Conservation (phyloP, 2,797 vertebrate species). For the Urophycis tenuis region DNA sequence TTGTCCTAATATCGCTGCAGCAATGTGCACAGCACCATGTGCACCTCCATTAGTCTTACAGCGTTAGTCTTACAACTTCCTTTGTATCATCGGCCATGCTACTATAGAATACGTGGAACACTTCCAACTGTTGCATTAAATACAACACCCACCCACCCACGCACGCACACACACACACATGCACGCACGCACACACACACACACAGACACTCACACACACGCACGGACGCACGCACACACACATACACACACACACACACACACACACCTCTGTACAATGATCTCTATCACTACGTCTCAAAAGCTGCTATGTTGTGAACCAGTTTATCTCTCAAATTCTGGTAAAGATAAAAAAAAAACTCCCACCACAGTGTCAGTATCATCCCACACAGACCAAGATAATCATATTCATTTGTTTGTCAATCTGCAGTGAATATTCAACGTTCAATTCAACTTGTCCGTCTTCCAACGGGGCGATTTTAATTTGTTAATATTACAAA, state of each 20-base stretch:
- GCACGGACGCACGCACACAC: too few relatives aligned
- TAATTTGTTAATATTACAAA: neutral
- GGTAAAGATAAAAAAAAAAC: slow-evolving; percentile 10
- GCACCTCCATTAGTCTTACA: slow-evolving; percentile 9
- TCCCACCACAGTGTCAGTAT: slow-evolving; percentile 22
- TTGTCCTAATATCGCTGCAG: slow-evolving; percentile 20
- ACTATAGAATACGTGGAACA: slow-evolving; percentile 17
- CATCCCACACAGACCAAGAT: neutral
- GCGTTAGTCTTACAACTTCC: slow-evolving; percentile 25
- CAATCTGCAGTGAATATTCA: neutral
- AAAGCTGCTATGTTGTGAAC: neutral
- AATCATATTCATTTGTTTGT: slow-evolving; percentile 6
- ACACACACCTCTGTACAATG: neutral
- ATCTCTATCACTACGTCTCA: neutral
- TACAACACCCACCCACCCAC: neutral
- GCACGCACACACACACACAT: neutral
- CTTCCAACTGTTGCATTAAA: slow-evolving; percentile 19
- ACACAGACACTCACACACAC: too few relatives aligned
- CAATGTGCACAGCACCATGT: slow-evolving; percentile 35
- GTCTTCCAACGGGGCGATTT: neutral
- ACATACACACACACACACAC: neutral
- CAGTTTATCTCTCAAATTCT: neutral
- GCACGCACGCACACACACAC: neutral
- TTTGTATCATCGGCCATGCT: slow-evolving; percentile 41
- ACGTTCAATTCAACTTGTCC: neutral